Base-by-base conservation (phyloP, 2,888 invertebrate genomes). In the Panzeria rudis region DNA sequence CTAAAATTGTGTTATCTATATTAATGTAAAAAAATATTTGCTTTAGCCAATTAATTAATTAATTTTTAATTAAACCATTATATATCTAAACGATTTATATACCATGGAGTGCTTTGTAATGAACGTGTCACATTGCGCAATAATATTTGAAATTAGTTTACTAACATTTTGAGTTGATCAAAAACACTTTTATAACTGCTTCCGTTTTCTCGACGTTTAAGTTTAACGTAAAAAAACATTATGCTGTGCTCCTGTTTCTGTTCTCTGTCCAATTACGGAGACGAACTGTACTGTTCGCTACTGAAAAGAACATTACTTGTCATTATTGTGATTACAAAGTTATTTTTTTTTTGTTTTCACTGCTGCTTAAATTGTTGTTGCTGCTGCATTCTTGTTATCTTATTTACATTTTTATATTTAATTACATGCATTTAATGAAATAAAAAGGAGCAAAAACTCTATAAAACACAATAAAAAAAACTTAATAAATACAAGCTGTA, bases 391-490 rank as follows among this genome's bases (percentile, higher is more conserved):
- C 29, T 4, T 29, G 29, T 56, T 75, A 8, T 62, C 47, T 50
- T 29, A 69, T 41, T 41, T 79, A 61, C 41, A 64, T 59, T 82
- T 86, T 84, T 84, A 87, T 88, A 88, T 89, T 89, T 90, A 90
- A 91, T 90, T 91, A 89, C 89, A 90, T 88, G 86, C 87, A 89
- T 90, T 90, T 89, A 89, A 89, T 52, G 29, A 61, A 88, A 87
- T 86, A 77, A 86, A 82, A 77, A 86, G 52, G 20, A 50, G 41
- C 25, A 62, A 69, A 38, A 56, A 71, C 13, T 54, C 7, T 41
- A 41, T 41, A 56, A 35, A 25, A 9, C 54, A 29, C 41, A 71
- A 13, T 2, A 32, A 86, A 64, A 88, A 87, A 75, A 86, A 77
- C 77, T 73, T 68, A 75, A 87, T 75, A 69, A 52, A 56, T 25